Evolutionary conservation across 2,888 invertebrate species (phyloP).

Genomic region (Catonia carolina): DNA sequence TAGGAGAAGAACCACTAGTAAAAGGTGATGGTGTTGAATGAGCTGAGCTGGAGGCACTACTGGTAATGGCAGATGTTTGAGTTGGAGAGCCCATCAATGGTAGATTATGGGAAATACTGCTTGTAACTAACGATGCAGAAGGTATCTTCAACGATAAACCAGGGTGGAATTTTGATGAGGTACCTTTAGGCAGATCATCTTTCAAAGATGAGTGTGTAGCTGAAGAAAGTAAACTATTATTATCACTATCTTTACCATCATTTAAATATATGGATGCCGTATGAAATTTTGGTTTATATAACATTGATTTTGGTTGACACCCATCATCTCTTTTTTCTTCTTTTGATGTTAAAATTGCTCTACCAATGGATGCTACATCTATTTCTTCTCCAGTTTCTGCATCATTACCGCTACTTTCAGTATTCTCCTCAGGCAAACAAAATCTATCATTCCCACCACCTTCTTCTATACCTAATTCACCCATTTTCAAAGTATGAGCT

Average conservation of each 20-base stretch:
- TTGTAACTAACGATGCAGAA: not conserved
- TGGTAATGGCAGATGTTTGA: conserved; percentile 33
- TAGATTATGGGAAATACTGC: too few relatives aligned
- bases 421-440: conserved; percentile 45
- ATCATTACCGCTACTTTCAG: conserved; percentile 55
- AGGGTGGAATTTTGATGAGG: conserved; percentile 3
- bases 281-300: conserved; percentile 70
- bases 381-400: conserved; percentile 28
- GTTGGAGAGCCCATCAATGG: conserved; percentile 34
- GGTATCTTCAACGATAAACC: conserved; percentile 20
- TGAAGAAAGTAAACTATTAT: not conserved
- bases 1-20: conserved; percentile 41
- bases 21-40: conserved; percentile 36
- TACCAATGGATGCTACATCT: not conserved
- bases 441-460: not conserved
- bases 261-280: conserved; percentile 48
- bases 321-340: conserved; percentile 37
- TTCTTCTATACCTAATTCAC: conserved; percentile 48
- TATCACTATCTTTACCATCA: not conserved
- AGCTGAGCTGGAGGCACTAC: conserved; percentile 43
- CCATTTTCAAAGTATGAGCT: conserved; percentile 60
- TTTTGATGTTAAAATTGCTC: not conserved
- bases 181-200: not conserved
- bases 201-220: not conserved
- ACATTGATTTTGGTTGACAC: conserved; percentile 44